Conservation (phyloP, 2,888 invertebrate genomes). For the Petrolisthes cinctipes region DNA sequence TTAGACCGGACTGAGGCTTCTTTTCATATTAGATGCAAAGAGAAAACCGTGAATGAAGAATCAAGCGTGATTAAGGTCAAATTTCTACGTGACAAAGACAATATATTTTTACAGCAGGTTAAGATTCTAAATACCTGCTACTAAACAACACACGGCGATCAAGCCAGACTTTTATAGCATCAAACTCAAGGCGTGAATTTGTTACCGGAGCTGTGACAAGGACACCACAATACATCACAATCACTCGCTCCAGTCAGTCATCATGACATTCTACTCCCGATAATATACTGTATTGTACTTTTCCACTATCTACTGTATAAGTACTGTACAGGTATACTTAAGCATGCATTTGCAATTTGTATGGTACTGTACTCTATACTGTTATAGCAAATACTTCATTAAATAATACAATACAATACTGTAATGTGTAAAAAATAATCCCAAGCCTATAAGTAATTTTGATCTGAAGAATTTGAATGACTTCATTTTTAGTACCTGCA, state of each 20-base stretch:
- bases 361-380: too few relatives aligned
- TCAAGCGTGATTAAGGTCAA: conserved; percentile 33
- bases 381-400: too few relatives aligned
- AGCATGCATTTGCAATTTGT: too few relatives aligned
- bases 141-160: conserved; percentile 44
- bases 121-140: conserved; percentile 42
- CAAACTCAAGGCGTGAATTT: conserved; percentile 51
- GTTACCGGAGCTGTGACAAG: conserved; percentile 5
- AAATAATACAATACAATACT: too few relatives aligned
- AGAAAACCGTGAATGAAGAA: conserved; percentile 20
- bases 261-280: neutral
- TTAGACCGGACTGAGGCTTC: conserved; percentile 56
- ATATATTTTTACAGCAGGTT: conserved; percentile 26
- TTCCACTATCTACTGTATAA: too few relatives aligned
- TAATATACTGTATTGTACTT: too few relatives aligned
- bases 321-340: too few relatives aligned
- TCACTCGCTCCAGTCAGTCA: neutral
- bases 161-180: conserved; percentile 47
- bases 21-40: conserved; percentile 49
- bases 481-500: too few relatives aligned
- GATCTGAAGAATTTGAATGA: too few relatives aligned
- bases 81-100: conserved; percentile 18
- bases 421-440: too few relatives aligned
- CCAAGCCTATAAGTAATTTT: too few relatives aligned
- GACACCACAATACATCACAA: neutral